Percentiles rank a stretch among this genome's conserved stretches.
phyloP scores from a whole-genome alignment of 2,113 vertebrate species.

The Anser brachyrhynchus region DNA sequence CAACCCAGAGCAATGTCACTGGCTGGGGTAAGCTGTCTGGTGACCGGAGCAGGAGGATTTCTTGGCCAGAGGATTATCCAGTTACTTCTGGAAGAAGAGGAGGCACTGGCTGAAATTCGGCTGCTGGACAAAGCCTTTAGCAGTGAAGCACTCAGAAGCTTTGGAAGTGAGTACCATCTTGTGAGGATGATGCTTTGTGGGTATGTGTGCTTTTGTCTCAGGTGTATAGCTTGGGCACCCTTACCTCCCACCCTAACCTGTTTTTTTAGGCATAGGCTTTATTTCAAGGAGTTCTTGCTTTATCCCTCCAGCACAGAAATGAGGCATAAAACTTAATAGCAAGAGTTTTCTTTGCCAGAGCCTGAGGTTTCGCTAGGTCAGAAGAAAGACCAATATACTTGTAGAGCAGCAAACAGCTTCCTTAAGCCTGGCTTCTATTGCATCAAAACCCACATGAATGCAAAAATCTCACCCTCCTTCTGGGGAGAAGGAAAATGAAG shows the following conservation, averaged over 20 bases:
- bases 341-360: neutral
- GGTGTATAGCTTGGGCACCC: neutral
- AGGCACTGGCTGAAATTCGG: conserved; percentile 81
- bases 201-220: neutral
- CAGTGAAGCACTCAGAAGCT: conserved; percentile 30
- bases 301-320: neutral
- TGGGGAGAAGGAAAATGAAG: neutral
- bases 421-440: neutral
- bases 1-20: conserved; percentile 71
- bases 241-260: neutral
- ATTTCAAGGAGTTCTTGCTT: neutral
- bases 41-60: conserved; percentile 91
- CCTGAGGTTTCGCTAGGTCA: neutral
- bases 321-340: neutral
- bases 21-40: conserved; percentile 82
- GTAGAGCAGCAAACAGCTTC: neutral
- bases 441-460: neutral
- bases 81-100: conserved; percentile 84
- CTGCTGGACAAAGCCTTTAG: conserved; percentile 82
- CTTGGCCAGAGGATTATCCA: conserved; percentile 83
- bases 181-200: accelerated
- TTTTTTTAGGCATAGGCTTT: neutral
- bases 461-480: neutral
- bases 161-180: conserved; percentile 67
- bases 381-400: neutral